Conservation (phyloP, 2,797 vertebrate species). For the Phalloptychus januarius region DNA sequence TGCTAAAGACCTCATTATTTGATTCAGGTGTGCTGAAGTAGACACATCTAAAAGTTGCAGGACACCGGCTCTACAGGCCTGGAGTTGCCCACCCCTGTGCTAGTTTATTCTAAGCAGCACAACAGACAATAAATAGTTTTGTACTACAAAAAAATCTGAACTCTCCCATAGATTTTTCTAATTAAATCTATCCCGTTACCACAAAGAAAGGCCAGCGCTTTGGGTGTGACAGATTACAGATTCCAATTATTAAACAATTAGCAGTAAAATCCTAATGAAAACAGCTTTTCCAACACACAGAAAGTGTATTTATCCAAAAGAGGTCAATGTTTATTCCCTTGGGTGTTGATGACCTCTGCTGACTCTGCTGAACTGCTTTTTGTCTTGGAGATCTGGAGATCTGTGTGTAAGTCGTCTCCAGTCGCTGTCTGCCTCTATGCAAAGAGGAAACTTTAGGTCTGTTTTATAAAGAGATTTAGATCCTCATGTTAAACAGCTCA, state of each 20-base stretch:
- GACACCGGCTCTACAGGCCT: too few species aligned
- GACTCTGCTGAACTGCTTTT: not conserved
- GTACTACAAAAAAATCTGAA: too few species aligned
- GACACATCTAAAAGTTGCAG: too few species aligned
- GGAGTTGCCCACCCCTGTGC: too few species aligned
- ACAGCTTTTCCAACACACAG: not conserved
- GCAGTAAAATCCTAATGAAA: not conserved
- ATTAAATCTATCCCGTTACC: too few species aligned
- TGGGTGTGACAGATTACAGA: not conserved
- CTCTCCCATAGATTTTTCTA: too few species aligned
- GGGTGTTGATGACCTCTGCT: not conserved
- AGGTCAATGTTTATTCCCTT: not conserved
- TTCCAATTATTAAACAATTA: not conserved
- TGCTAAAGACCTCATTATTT: too few species aligned
- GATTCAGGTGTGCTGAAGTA: too few species aligned
- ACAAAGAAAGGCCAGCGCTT: not conserved
- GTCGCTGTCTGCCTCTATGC: not conserved
- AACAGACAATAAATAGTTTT: too few species aligned
- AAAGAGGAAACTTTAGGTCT: not conserved
- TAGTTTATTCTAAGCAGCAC: too few species aligned
- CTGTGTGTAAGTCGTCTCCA: not conserved
- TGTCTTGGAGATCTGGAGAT: not conserved
- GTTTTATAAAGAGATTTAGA: not conserved
- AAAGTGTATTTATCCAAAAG: not conserved
- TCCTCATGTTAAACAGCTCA: not conserved